Percentiles rank a stretch among this genome's conserved stretches.
These are phyloP conservation scores for Latrodectus geometricus DNA, from an alignment of 1,140 invertebrate genomes.

Conservation along the genomic window DNA sequence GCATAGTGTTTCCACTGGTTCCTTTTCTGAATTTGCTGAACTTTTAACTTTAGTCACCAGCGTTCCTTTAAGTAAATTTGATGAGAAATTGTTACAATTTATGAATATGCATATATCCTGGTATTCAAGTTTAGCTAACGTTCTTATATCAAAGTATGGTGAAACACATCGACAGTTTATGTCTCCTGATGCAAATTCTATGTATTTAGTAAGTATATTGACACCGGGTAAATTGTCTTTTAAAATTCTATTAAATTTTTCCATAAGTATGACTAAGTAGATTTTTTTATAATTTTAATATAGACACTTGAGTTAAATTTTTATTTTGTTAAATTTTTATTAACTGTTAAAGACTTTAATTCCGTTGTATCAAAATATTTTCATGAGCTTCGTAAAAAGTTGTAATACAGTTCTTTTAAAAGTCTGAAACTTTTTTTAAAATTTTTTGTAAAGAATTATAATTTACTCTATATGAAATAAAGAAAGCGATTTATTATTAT, in stretches of 20 bases:
- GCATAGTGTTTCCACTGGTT: constrained; percentile 8
- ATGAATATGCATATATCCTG: constrained; percentile 77
- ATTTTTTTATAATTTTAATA: constrained; percentile 7
- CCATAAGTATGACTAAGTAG: too few species aligned
- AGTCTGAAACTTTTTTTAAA: too few species aligned
- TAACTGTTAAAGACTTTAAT: neutral
- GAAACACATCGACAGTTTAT: constrained; percentile 74
- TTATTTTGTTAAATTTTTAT: neutral
- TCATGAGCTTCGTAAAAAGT: neutral
- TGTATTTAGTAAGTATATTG: constrained; percentile 71
- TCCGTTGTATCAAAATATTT: constrained; percentile 27
- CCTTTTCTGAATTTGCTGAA: constrained; percentile 75
- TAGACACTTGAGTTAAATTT: neutral
- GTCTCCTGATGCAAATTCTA: constrained; percentile 74
- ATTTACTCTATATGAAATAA: too few species aligned
- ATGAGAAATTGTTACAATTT: constrained; percentile 74
- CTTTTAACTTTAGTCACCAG: constrained; percentile 75
- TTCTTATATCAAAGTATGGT: constrained; percentile 76
- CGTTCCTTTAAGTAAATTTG: constrained; percentile 74
- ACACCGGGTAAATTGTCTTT: neutral
- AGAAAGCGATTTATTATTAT: too few species aligned
- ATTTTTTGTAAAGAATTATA: too few species aligned
- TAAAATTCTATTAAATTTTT: neutral
- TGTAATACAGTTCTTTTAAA: too few species aligned
- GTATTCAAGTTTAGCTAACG: constrained; percentile 77